Evolutionary conservation across 2,888 invertebrate species (phyloP), one percentile per base, ranked within the genome.

Genomic region (Nezara viridula): DNA sequence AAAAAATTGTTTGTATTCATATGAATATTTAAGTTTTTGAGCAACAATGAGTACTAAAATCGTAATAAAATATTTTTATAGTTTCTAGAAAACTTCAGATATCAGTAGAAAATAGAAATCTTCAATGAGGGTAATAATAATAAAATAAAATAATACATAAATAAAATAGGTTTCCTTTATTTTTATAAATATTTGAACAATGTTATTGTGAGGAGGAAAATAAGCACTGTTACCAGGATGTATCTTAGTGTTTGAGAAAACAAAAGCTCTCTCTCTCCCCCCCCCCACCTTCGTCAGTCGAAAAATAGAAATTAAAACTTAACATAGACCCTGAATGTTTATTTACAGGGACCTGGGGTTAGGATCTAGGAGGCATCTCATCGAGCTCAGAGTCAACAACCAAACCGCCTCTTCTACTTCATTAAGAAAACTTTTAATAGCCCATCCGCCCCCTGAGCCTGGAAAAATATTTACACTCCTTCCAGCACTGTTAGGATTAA

Each of bases 391-490:
- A 73, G 73, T 88, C 73, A 88, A 88, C 88, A 88, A 88, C 21
- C 60, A 49, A 81, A 47, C 81, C 27, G 66, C 27, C 27, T 12
- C 66, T 87, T 47, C 40, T 88, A 88, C 66, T 66, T 88, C 88
- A 88, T 88, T 88, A 88, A 88, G 88, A 73, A 73, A 73, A 73
- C 88, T 88, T 88, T 73, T 73, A 88, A 88, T 88, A 88, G 88
- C 88, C 60, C 88, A 49, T 49, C 49, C 52, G 19, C 10, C 50
- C 66, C n/a, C 16, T 32, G 73, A n/a, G 7, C 10, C 73, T 73
- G 66, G 27, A 44, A 88, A 88, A 88, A 88, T 88, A 88, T 88
- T 88, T 88, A 73, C 73, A n/a, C 81, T 81, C 24, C n/a, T n/a
- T 19, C 14, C 19, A 19, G 40, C 21, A 40, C 40, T 44, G 24